phyloP scores from a whole-genome alignment of 2,113 vertebrate species.

The Halichoerus grypus region DNA sequence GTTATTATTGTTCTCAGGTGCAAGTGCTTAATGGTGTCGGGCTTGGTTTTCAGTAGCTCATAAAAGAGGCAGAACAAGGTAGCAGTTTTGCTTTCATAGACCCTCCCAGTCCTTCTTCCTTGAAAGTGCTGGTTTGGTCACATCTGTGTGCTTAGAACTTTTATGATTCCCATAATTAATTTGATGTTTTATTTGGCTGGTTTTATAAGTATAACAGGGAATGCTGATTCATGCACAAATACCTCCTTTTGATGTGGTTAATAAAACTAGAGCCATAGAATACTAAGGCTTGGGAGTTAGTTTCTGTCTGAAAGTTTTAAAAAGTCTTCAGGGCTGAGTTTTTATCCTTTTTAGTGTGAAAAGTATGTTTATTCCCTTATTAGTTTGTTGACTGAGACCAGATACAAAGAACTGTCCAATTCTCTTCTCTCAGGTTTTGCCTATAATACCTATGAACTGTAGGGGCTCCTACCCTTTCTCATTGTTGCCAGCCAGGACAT shows the following conservation, averaged over 20 bases:
- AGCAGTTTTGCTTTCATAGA: neutral
- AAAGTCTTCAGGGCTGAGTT: neutral
- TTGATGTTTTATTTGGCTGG: slow-evolving; percentile 38
- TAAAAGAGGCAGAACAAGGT: neutral
- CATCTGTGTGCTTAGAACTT: slow-evolving; percentile 25
- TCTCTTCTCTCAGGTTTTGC: neutral
- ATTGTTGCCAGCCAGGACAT: neutral
- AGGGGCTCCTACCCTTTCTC: neutral
- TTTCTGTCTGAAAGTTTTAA: slow-evolving; percentile 62
- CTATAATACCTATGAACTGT: neutral
- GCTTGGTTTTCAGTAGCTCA: neutral
- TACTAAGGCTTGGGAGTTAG: neutral
- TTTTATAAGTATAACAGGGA: slow-evolving; percentile 12
- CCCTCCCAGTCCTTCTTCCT: neutral
- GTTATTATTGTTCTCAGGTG: neutral
- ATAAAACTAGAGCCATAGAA: slow-evolving; percentile 49
- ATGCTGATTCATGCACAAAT: slow-evolving; percentile 23
- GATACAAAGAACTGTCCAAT: neutral
- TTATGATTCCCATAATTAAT: neutral
- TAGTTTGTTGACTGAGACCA: slow-evolving; percentile 40
- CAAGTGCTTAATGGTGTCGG: neutral
- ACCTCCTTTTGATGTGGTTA: slow-evolving; percentile 35
- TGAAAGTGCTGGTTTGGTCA: neutral
- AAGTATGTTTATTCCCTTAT: slow-evolving; percentile 59
- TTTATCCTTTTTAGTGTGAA: slow-evolving; percentile 48